Evolutionary conservation across 2,888 invertebrate species (phyloP).

Genomic region (Pseudococcus longispinus): DNA sequence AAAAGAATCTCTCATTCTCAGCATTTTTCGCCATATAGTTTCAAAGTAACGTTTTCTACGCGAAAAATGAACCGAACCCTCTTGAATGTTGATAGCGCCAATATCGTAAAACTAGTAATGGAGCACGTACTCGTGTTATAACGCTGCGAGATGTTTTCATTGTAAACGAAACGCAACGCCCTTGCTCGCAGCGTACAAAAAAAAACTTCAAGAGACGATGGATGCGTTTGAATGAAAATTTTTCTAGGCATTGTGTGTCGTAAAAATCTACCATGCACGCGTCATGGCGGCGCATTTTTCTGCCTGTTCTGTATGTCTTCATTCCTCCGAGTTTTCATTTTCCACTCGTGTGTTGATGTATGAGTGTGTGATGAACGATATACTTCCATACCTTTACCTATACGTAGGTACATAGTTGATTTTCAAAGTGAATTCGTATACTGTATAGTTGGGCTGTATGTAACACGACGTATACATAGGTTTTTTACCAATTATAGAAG

Average conservation of each 20-base stretch:
- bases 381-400: neutral
- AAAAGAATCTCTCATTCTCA: constrained; percentile 30
- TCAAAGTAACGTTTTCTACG: neutral
- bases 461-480: neutral
- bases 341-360: neutral
- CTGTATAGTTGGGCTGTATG: neutral
- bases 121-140: constrained; percentile 36
- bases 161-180: constrained; percentile 17
- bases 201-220: constrained; percentile 28
- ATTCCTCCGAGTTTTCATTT: constrained; percentile 30
- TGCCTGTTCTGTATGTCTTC: neutral
- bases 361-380: neutral
- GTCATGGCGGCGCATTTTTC: neutral
- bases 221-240: constrained; percentile 28
- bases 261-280: neutral
- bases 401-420: neutral
- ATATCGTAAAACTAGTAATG: constrained; percentile 31
- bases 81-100: constrained; percentile 10
- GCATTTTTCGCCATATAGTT: neutral
- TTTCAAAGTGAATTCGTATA: neutral
- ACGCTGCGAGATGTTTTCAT: constrained; percentile 30
- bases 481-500: constrained; percentile 19
- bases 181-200: constrained; percentile 6
- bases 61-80: constrained; percentile 21
- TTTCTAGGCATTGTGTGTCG: neutral